Conservation (phyloP, 1,140 invertebrate genomes). For the Macrobrachium rosenbergii region DNA sequence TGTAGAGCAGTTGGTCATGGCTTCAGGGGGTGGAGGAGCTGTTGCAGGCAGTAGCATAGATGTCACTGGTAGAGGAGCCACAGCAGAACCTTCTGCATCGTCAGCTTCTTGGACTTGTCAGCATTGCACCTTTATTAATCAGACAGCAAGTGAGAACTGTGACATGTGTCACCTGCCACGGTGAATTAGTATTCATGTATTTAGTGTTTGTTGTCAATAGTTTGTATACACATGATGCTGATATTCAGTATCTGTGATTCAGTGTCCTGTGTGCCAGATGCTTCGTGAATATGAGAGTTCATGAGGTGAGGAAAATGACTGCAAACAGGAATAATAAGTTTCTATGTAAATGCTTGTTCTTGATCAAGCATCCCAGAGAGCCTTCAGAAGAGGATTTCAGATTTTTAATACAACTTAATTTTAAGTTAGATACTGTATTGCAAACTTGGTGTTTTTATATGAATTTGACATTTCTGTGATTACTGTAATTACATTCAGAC, state of each 20-base stretch:
- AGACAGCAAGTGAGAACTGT: slow-evolving; percentile 79
- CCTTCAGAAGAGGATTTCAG: slow-evolving; percentile 54
- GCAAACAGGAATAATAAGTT: slow-evolving; percentile 33
- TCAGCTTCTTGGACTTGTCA: slow-evolving; percentile 84
- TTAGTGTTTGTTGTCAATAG: slow-evolving; percentile 3
- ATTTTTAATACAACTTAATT: slow-evolving; percentile 48
- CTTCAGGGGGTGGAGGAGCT: slow-evolving; percentile 69
- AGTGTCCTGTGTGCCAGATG: slow-evolving; percentile 42
- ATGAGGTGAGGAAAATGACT: slow-evolving; percentile 25
- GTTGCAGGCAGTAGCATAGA: slow-evolving; percentile 44
- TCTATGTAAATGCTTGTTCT: slow-evolving; percentile 53
- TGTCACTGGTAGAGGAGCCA: slow-evolving; percentile 35
- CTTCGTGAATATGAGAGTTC: slow-evolving; percentile 38
- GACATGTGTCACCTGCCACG: slow-evolving; percentile 92
- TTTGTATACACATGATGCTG: slow-evolving; percentile 30
- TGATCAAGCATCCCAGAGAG: slow-evolving; percentile 53
- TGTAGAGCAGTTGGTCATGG: slow-evolving; percentile 86
- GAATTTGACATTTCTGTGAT: too few relatives aligned
- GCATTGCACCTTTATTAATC: slow-evolving; percentile 94
- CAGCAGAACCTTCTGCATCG: slow-evolving; percentile 19
- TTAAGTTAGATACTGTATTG: slow-evolving; percentile 26
- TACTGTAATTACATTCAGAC: too few relatives aligned
- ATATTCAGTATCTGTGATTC: slow-evolving; percentile 49
- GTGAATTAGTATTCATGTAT: slow-evolving; percentile 46
- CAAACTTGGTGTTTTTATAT: too few relatives aligned